Evolutionary conservation across 2,888 invertebrate species (phyloP), one percentile per base, ranked within the genome.

Genomic region (Lasioglossum zephyrum): DNA sequence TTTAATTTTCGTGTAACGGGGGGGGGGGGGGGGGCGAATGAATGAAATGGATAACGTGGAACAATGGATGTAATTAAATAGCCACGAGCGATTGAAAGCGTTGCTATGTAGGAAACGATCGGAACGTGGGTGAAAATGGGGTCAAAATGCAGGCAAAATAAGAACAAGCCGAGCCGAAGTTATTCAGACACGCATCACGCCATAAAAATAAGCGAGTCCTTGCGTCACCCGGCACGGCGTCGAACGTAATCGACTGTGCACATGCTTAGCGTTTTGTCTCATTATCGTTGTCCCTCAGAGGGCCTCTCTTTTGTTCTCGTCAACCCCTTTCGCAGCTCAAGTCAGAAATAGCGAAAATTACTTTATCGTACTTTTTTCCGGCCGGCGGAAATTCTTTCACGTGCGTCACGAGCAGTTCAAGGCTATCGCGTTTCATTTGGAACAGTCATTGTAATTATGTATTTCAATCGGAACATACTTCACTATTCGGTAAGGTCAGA

Each of bases 191-290:
- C 75, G 26, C 80, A 82, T 87, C 83, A 79, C 26, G 83, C 75
- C 81, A 84, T 88, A 90, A 89, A 89, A 90, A 89, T 90, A 79
- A 80, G 79, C 83, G 66, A 73, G 72, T 69, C 74, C 80, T 85
- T 81, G 82, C 90, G 82, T 90, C 88, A 89, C 77, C 78, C 36
- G 70, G 4, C 47, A 16, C 47, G 47, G 80, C 72, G 77, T 82
- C 81, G 69, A 89, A 90, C 82, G 90, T 90, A 90, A 84, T 90
- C 90, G 79, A 83, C 73, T 86, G 84, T 86, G 81, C 57, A 81
- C 84, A 78, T 66, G 79, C 86, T 81, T 81, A 80, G 86, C 73
- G 87, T 87, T 82, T 82, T 81, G 81, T 82, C 75, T 63, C 81
- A 70, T 84, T 80, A 69, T 77, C 78, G 73, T 72, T 39, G 57